Conservation (phyloP, 2,113 vertebrate species). For the Dolichotis patagonum region DNA sequence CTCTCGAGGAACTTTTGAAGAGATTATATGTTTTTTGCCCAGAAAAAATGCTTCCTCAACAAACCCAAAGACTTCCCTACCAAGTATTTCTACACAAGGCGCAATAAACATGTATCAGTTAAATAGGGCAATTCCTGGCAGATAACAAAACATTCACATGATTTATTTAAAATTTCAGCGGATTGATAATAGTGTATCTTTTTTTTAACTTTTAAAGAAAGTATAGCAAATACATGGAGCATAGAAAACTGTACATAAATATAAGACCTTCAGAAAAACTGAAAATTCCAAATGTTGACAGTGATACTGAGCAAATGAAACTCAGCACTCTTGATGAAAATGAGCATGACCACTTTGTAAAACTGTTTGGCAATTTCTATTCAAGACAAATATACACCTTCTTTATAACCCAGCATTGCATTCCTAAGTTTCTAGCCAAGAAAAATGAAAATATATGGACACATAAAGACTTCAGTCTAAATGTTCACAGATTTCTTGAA, state of each 20-base stretch:
- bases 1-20: background rate
- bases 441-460: background rate
- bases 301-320: background rate
- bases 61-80: background rate
- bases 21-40: background rate
- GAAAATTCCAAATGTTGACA: background rate
- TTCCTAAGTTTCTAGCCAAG: background rate
- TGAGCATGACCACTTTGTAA: background rate
- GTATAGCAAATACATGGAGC: background rate
- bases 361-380: background rate
- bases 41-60: background rate
- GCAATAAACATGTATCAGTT: background rate
- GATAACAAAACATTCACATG: background rate
- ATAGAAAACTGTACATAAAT: background rate
- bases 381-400: background rate
- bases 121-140: background rate
- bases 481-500: background rate
- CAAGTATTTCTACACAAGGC: constrained; percentile 1
- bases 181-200: background rate
- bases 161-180: constrained; percentile 11
- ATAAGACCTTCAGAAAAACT: background rate
- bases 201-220: background rate
- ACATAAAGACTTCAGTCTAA: background rate
- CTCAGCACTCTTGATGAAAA: background rate
- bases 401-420: background rate